These are phyloP conservation scores for Drosophila kambysellisi DNA, from an alignment of 2,888 invertebrate genomes.

Conservation along the genomic window DNA sequence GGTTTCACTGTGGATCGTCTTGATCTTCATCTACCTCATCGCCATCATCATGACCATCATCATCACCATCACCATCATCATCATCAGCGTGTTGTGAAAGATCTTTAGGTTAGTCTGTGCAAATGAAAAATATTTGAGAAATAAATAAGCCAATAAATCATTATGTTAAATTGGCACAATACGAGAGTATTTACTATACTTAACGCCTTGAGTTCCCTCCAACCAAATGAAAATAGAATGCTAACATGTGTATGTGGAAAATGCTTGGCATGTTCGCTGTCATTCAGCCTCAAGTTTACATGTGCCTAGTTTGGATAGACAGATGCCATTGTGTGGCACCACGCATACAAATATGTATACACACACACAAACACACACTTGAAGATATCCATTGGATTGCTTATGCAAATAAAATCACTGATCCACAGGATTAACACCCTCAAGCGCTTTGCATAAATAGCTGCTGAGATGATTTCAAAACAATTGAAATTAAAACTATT, in stretches of 20 bases:
- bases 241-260: slow-evolving; percentile 72
- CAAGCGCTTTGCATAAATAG: slow-evolving; percentile 18
- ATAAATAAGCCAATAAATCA: slow-evolving; percentile 78
- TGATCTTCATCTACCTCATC: slow-evolving; percentile 19
- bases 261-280: slow-evolving; percentile 72
- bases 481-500: slow-evolving; percentile 7
- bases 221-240: slow-evolving; percentile 70
- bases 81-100: slow-evolving; percentile 63
- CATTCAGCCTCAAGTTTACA: slow-evolving; percentile 69
- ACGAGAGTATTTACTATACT: slow-evolving; percentile 53
- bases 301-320: slow-evolving; percentile 52
- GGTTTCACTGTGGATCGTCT: slow-evolving; percentile 30
- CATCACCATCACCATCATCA: slow-evolving; percentile 3
- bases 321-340: slow-evolving; percentile 49
- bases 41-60: slow-evolving; percentile 1
- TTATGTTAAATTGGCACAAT: slow-evolving; percentile 77
- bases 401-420: slow-evolving; percentile 43
- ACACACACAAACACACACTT: background rate
- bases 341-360: background rate
- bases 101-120: slow-evolving; percentile 48
- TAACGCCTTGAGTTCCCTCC: slow-evolving; percentile 45
- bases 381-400: slow-evolving; percentile 30
- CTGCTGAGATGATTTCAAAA: background rate
- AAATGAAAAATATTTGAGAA: slow-evolving; percentile 68
- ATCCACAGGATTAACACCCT: slow-evolving; percentile 40